phyloP scores from a whole-genome alignment of 1,140 invertebrate species.

The Palaemon carinicauda region DNA sequence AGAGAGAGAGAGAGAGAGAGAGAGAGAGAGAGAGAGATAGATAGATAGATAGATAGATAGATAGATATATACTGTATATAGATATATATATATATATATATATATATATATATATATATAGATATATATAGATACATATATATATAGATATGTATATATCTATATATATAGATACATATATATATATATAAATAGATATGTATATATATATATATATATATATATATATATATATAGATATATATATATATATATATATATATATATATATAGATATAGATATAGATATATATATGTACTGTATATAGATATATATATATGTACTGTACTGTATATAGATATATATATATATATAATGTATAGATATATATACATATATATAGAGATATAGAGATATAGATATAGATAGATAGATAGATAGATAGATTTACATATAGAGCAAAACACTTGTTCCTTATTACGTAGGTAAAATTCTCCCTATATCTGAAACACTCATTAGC shows the following conservation, averaged over 20 bases:
- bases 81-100: slow-evolving; percentile 5
- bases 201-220: not conserved
- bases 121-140: not conserved
- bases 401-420: not conserved
- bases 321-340: too few relatives aligned
- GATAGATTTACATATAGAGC: too few relatives aligned
- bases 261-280: not conserved
- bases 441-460: too few relatives aligned
- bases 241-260: not conserved
- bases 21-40: too few relatives aligned
- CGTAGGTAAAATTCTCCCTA: too few relatives aligned
- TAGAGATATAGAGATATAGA: slow-evolving; percentile 1
- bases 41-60: too few relatives aligned
- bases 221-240: not conserved
- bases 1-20: too few relatives aligned
- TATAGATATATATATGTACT: not conserved
- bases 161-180: not conserved
- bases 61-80: too few relatives aligned
- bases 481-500: too few relatives aligned
- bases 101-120: slow-evolving; percentile 2
- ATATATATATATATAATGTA: slow-evolving; percentile 24
- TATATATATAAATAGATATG: not conserved
- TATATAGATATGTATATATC: not conserved
- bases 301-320: not conserved
- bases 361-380: slow-evolving; percentile 5